phyloP scores from a whole-genome alignment of 1,140 invertebrate species.

The Rhopalosiphum maidis region DNA sequence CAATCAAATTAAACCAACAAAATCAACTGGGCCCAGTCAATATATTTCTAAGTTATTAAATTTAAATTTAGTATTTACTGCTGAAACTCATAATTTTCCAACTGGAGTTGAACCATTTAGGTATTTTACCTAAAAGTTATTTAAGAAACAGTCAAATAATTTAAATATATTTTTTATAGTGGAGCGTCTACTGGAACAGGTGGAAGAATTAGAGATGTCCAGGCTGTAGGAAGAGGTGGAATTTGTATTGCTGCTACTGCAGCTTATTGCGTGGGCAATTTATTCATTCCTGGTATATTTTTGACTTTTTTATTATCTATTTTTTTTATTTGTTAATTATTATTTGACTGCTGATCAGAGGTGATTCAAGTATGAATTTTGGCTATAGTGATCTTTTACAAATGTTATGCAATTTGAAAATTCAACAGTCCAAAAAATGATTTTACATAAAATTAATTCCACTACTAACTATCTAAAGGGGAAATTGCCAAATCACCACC shows the following conservation, averaged over 20 bases:
- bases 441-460: neutral
- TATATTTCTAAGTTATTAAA: constrained; percentile 68
- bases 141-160: neutral
- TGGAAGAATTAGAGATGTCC: constrained; percentile 92
- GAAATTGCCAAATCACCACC: neutral
- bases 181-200: constrained; percentile 97
- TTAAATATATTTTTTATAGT: constrained; percentile 66
- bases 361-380: neutral
- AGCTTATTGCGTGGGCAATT: constrained; percentile 93
- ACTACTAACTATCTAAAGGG: neutral
- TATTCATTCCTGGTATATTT: constrained; percentile 81
- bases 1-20: constrained; percentile 70
- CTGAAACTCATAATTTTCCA: constrained; percentile 99
- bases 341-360: neutral
- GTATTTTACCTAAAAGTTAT: constrained; percentile 62
- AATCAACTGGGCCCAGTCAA: constrained; percentile 70
- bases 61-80: constrained; percentile 97
- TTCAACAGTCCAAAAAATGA: neutral
- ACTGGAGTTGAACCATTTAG: constrained; percentile 90
- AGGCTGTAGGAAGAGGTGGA: constrained; percentile 89
- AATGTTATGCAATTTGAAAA: neutral
- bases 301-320: neutral
- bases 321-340: neutral
- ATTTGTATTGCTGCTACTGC: constrained; percentile 94
- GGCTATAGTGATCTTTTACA: neutral